Conservation (phyloP, 2,113 vertebrate genomes). For the Urocitellus parryii region DNA sequence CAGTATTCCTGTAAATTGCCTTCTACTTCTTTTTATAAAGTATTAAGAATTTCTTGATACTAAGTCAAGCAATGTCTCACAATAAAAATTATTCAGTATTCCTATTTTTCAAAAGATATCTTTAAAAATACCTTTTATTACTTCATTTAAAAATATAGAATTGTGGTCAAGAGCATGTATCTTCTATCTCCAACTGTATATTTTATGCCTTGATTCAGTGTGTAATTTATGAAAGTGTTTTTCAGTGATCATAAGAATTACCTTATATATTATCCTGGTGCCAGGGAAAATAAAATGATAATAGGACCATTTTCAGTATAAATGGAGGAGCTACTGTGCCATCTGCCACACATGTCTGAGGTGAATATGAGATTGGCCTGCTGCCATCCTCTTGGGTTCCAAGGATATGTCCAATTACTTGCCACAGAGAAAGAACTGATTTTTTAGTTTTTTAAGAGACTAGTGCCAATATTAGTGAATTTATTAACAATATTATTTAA, state of each 20-base stretch:
- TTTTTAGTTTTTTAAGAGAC: neutral
- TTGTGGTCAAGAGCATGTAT: neutral
- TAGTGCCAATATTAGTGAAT: neutral
- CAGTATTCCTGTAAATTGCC: neutral
- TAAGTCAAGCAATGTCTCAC: neutral
- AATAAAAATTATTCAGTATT: neutral
- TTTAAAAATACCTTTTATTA: neutral
- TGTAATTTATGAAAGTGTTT: neutral
- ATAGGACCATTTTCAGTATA: conserved; percentile 29
- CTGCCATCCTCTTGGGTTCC: neutral
- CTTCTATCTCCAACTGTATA: neutral
- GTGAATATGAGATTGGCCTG: neutral
- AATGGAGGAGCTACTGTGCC: neutral
- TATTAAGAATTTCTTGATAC: neutral
- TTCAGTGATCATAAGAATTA: neutral
- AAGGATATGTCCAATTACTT: neutral
- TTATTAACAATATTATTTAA: neutral
- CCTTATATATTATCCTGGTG: neutral
- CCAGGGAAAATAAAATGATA: neutral
- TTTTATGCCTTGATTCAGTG: neutral
- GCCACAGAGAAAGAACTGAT: neutral
- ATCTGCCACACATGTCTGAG: conserved; percentile 10
- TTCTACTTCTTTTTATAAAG: neutral
- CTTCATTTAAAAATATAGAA: conserved; percentile 16
- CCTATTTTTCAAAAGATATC: neutral